These are phyloP conservation scores for Calyptommatus sinebrachiatus DNA, from an alignment of 2,113 vertebrate species.

Conservation along the genomic window DNA sequence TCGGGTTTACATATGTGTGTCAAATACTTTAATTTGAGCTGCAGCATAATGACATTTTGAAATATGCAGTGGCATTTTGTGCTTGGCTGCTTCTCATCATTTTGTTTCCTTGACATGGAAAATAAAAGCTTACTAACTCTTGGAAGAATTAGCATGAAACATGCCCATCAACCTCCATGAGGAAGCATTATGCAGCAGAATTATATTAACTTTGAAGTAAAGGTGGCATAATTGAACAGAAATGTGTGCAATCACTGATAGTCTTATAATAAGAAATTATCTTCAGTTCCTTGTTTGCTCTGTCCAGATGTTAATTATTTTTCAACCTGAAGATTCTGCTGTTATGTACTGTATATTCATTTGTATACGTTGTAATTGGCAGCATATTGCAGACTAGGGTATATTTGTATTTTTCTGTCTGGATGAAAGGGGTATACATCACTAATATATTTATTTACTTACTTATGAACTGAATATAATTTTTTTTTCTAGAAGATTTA, in stretches of 20 bases:
- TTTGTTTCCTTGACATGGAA: conserved; percentile 60
- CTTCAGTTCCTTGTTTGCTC: conserved; percentile 19
- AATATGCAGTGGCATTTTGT: conserved; percentile 65
- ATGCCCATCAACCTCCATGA: conserved; percentile 64
- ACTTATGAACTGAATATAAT: no score
- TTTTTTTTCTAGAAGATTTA: no score
- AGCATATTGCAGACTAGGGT: conserved; percentile 33
- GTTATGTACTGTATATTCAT: conserved; percentile 1
- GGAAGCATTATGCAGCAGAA: conserved; percentile 45
- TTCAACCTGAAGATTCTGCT: conserved; percentile 27
- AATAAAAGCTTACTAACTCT: conserved; percentile 62
- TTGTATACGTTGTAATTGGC: conserved; percentile 19
- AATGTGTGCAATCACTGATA: conserved; percentile 46
- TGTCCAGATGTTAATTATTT: conserved; percentile 47
- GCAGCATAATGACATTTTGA: conserved; percentile 65
- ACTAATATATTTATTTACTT: conserved; percentile 9
- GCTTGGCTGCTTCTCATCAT: conserved; percentile 65
- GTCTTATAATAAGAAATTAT: conserved; percentile 38
- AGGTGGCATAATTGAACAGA: conserved; percentile 38
- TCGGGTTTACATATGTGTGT: conserved; percentile 22
- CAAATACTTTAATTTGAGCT: conserved; percentile 66
- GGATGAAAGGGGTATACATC: conserved; percentile 2
- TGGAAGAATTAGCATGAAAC: conserved; percentile 68
- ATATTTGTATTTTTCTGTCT: conserved; percentile 39
- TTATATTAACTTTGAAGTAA: conserved; percentile 56